Conservation (phyloP, 2,113 vertebrate species). For the Candoia aspera region DNA sequence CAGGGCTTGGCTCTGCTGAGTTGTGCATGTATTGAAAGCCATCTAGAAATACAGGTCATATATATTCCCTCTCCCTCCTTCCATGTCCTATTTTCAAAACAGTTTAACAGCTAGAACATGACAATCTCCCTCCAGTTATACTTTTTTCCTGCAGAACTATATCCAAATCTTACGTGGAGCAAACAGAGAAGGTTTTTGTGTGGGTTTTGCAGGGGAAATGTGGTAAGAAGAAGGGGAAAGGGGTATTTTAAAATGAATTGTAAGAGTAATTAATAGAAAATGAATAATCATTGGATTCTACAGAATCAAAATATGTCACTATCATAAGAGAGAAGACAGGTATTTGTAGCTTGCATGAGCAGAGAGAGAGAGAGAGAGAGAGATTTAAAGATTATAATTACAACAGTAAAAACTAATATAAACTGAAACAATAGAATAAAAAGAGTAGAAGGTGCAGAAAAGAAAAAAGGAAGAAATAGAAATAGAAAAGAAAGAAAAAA, state of each 20-base stretch:
- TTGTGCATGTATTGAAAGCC: slow-evolving; percentile 5
- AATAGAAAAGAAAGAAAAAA: not conserved
- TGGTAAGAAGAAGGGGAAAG: not conserved
- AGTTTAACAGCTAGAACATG: not conserved
- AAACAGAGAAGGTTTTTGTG: not conserved
- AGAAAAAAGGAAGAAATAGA: not conserved
- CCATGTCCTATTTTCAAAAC: not conserved
- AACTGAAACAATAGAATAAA: not conserved
- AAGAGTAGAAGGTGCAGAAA: not conserved
- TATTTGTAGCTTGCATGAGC: not conserved
- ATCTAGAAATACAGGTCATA: not conserved
- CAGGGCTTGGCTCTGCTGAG: not conserved
- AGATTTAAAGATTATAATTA: no score
- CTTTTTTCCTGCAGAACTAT: not conserved
- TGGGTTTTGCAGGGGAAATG: not conserved
- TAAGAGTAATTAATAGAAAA: not conserved
- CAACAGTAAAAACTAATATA: no score
- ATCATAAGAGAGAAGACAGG: not conserved
- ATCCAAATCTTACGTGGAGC: not conserved
- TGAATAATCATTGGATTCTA: not conserved
- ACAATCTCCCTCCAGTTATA: not conserved
- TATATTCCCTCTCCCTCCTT: not conserved
- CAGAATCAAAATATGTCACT: not conserved
- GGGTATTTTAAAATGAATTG: not conserved
- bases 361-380: no score